A percentile compares a stretch with the other conserved stretches of the same genome.
Conservation (phyloP, 1,140 invertebrate species). For the Drosophila aff. region DNA sequence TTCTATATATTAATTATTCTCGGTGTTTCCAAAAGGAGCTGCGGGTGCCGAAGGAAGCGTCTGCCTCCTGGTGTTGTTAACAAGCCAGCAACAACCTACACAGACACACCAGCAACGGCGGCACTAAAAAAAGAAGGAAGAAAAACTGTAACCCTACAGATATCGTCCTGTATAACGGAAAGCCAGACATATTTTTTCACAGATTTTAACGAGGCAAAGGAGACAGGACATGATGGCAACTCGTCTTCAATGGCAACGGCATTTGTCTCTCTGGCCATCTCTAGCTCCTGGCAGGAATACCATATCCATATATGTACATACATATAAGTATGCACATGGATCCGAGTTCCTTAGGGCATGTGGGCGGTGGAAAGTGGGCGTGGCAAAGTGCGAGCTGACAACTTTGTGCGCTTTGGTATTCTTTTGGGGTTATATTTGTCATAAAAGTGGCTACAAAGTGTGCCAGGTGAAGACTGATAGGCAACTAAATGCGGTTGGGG, state of each 20-base stretch:
- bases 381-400: conserved; percentile 47
- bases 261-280: conserved; percentile 60
- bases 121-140: conserved; percentile 21
- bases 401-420: conserved; percentile 51
- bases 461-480: conserved; percentile 48
- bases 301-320: background rate
- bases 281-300: conserved; percentile 22
- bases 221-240: conserved; percentile 25
- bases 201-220: conserved; percentile 76
- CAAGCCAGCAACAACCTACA: conserved; percentile 50
- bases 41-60: conserved; percentile 49
- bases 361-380: conserved; percentile 53
- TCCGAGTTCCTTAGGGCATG: conserved; percentile 7
- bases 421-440: conserved; percentile 64
- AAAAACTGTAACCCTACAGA: conserved; percentile 75
- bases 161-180: conserved; percentile 69
- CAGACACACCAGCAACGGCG: conserved; percentile 15
- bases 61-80: conserved; percentile 71
- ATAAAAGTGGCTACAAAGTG: conserved; percentile 81
- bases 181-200: conserved; percentile 74
- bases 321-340: background rate
- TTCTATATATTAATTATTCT: background rate
- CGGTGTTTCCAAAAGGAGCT: conserved; percentile 16
- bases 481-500: conserved; percentile 13
- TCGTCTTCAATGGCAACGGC: conserved; percentile 58